phyloP scores from a whole-genome alignment of 2,888 invertebrate species.

The Corythucha ciliata region DNA sequence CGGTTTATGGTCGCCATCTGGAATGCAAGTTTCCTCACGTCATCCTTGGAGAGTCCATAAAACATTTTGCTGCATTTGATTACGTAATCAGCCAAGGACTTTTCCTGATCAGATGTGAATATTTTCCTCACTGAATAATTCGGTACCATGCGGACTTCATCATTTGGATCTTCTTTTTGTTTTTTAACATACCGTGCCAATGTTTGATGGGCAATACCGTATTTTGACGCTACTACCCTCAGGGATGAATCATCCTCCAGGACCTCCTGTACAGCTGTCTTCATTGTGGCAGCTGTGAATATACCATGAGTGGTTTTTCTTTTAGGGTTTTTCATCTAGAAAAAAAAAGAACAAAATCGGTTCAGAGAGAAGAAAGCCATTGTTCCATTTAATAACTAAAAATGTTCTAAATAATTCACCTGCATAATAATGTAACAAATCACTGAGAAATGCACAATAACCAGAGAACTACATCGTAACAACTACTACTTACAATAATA shows the following conservation, averaged over 20 bases:
- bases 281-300: slow-evolving; percentile 9
- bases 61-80: slow-evolving; percentile 21
- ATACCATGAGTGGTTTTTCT: slow-evolving; percentile 9
- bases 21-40: slow-evolving; percentile 20
- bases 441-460: background rate
- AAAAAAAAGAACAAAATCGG: background rate
- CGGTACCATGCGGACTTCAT: background rate
- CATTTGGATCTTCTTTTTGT: background rate
- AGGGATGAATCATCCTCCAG: slow-evolving; percentile 2
- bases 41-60: slow-evolving; percentile 18
- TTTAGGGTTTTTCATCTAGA: slow-evolving; percentile 4
- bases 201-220: slow-evolving; percentile 7
- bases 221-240: slow-evolving; percentile 4
- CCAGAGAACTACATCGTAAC: background rate
- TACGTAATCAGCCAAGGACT: slow-evolving; percentile 16
- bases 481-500: no score
- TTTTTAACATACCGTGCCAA: slow-evolving; percentile 13
- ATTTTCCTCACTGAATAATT: background rate
- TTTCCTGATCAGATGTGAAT: slow-evolving; percentile 1
- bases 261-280: slow-evolving; percentile 10
- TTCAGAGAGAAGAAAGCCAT: slow-evolving; percentile 12
- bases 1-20: slow-evolving; percentile 21
- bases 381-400: no score
- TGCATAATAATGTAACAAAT: slow-evolving; percentile 7
- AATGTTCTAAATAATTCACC: no score